These are phyloP conservation scores for Prunella himalayana DNA, from an alignment of 2,113 vertebrate genomes.

Conservation along the genomic window DNA sequence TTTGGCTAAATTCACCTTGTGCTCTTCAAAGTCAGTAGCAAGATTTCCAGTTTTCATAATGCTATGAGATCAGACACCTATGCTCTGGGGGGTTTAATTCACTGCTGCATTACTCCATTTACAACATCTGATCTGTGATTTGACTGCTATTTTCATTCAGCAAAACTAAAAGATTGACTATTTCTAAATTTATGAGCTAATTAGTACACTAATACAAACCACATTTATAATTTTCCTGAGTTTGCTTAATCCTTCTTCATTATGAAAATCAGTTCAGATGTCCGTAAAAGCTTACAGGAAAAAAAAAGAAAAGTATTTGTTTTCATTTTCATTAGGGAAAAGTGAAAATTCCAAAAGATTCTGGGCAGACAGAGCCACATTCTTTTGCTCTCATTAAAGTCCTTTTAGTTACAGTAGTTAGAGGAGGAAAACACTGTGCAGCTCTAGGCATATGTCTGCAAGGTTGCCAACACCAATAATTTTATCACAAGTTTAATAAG, in stretches of 20 bases:
- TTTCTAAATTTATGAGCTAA: slow-evolving; percentile 35
- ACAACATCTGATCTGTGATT: not conserved
- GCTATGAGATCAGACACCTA: not conserved
- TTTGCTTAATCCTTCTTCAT: slow-evolving; percentile 26
- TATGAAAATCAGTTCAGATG: slow-evolving; percentile 34
- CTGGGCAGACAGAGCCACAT: slow-evolving; percentile 9
- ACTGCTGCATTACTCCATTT: not conserved
- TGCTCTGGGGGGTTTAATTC: slow-evolving; percentile 15
- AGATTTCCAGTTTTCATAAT: slow-evolving; percentile 10
- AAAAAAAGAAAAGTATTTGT: not conserved
- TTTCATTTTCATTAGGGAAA: slow-evolving; percentile 27
- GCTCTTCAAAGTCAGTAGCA: slow-evolving; percentile 24
- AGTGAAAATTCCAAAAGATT: slow-evolving; percentile 35
- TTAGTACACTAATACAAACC: slow-evolving; percentile 34
- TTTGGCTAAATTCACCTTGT: not conserved
- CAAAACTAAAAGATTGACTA: not conserved
- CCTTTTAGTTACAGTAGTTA: slow-evolving; percentile 44
- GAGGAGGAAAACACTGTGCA: slow-evolving; percentile 9
- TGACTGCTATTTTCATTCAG: not conserved
- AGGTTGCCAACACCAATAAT: slow-evolving; percentile 53
- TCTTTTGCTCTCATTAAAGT: slow-evolving; percentile 28
- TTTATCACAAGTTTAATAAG: slow-evolving; percentile 49
- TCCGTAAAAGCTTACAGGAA: not conserved
- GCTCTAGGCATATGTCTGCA: slow-evolving; percentile 35
- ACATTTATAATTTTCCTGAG: slow-evolving; percentile 41